Evolutionary conservation across 1,140 invertebrate genomes (phyloP).

Genomic region (Procambarus clarkii): DNA sequence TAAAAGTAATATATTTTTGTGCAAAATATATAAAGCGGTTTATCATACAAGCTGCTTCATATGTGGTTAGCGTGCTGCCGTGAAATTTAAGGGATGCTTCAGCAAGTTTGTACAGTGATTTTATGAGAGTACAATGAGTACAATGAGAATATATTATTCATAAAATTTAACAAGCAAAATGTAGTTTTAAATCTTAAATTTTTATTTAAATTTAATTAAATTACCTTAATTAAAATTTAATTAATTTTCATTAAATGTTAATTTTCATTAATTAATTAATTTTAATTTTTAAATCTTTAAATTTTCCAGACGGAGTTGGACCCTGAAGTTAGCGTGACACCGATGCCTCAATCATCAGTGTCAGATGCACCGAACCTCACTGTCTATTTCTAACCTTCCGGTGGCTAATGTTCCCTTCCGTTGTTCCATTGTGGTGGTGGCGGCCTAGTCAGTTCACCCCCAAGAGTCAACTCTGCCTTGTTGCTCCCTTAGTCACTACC

Average conservation of each 20-base stretch:
- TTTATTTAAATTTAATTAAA: too few species aligned
- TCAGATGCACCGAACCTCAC: constrained; percentile 79
- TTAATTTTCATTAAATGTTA: not conserved
- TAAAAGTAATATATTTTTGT: too few species aligned
- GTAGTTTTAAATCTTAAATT: too few species aligned
- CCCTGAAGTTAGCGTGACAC: constrained; percentile 79
- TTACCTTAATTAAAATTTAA: too few species aligned
- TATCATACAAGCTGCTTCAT: too few species aligned
- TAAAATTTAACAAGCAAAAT: too few species aligned
- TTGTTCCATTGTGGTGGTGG: not conserved
- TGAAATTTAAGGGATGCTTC: too few species aligned
- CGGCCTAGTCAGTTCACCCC: not conserved
- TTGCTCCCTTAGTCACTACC: not conserved
- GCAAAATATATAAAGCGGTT: too few species aligned
- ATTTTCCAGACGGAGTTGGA: constrained; percentile 78
- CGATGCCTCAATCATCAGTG: constrained; percentile 75
- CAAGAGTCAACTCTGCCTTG: not conserved
- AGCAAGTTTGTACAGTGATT: too few species aligned
- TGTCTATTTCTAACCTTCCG: constrained; percentile 77
- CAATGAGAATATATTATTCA: too few species aligned
- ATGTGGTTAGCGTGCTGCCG: too few species aligned
- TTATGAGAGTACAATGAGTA: too few species aligned
- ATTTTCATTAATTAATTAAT: not conserved
- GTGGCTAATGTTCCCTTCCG: not conserved
- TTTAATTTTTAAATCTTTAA: not conserved